phyloP scores from a whole-genome alignment of 2,113 vertebrate species.

The Lathamus discolor region DNA sequence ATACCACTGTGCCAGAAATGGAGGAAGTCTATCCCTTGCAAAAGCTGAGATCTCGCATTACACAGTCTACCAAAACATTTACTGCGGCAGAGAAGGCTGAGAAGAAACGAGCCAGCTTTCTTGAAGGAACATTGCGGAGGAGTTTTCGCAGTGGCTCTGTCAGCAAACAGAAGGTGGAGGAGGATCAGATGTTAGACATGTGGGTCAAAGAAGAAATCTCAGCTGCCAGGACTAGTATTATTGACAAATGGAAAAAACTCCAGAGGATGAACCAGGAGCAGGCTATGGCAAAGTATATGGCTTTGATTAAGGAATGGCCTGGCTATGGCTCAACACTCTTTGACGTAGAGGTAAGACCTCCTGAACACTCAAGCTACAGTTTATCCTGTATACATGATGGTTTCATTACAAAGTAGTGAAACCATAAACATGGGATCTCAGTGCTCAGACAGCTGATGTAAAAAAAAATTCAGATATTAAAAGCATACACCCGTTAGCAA shows the following conservation, averaged over 20 bases:
- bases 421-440: neutral
- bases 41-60: slow-evolving; percentile 87
- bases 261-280: slow-evolving; percentile 91
- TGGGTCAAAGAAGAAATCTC: slow-evolving; percentile 91
- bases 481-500: neutral
- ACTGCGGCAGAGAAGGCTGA: slow-evolving; percentile 76
- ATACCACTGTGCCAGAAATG: slow-evolving; percentile 75
- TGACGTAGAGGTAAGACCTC: slow-evolving; percentile 85
- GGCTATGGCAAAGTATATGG: slow-evolving; percentile 95
- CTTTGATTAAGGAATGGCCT: slow-evolving; percentile 91
- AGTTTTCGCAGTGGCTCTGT: slow-evolving; percentile 88
- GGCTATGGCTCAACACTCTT: slow-evolving; percentile 96
- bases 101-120: slow-evolving; percentile 90
- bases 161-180: slow-evolving; percentile 83
- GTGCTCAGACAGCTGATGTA: neutral
- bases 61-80: slow-evolving; percentile 85
- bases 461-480: neutral
- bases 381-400: neutral
- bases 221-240: slow-evolving; percentile 80
- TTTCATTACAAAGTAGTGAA: neutral
- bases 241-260: slow-evolving; percentile 95
- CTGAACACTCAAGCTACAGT: neutral
- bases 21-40: slow-evolving; percentile 89
- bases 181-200: slow-evolving; percentile 88
- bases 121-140: slow-evolving; percentile 91